Base-by-base conservation (phyloP, 2,797 vertebrate species). In the Thunnus albacares region DNA sequence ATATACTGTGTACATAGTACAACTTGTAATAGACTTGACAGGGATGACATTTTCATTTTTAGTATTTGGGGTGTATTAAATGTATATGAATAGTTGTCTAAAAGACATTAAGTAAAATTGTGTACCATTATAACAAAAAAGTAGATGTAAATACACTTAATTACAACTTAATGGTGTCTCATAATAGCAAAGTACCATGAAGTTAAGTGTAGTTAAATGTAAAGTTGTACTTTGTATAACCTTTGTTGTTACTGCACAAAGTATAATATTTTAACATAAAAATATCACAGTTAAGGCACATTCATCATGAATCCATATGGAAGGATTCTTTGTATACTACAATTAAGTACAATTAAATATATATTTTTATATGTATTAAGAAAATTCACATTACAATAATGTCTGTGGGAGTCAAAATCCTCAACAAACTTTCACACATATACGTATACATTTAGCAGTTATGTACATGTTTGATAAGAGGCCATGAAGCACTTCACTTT, bases 391-490 rank as follows among this genome's bases (percentile, higher is more conserved):
- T 41, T 60, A 80, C 53, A 76, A 28, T 56, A 57, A 15, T 24
- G 24, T 24, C 22, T 18, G 13, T 49, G 14, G 61, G 10, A 3
- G 5, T 41, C n/a, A 63, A 67, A 61, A 28, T 28, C 11, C 5
- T 15, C 1, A 1, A 22, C 8, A 61, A 73, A 72, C 22, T 6
- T 73, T 35, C 4, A 63, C 41, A 75, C 12, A 22, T 72, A 13
- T 75, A 86, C 59, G 45, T 49, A 17, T 6, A 92, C 66, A 75
- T 63, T 33, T 18, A 30, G 22, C 71, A 81, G 10, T 57, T 18
- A 20, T 60, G 35, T 6, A 10, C 41, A 45, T 71, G 43, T 66
- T 65, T 76, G 49, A 22, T 47, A 15, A 66, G 57, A 62, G 9
- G 20, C 10, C 22, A 43, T 10, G 38, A 51, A 81, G 33, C 20